Percentiles rank a stretch among this genome's conserved stretches.
Conservation (phyloP, 2,888 invertebrate genomes). For the Sisyra terminalis region DNA sequence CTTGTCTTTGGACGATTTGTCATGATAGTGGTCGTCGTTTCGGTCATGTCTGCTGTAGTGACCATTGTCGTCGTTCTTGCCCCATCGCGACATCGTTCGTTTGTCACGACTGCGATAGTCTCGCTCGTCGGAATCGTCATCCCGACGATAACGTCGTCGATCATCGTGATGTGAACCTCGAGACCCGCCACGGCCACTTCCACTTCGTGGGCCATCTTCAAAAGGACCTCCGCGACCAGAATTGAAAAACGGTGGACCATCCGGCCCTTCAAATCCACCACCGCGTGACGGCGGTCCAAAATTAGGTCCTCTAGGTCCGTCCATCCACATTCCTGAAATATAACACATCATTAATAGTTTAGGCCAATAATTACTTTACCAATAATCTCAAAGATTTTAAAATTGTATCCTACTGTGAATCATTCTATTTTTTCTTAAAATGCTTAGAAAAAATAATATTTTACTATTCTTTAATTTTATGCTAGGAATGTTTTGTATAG, state of each 20-base stretch:
- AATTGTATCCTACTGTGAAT: too few species aligned
- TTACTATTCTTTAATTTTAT: too few species aligned
- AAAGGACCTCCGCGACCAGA: constrained; percentile 9
- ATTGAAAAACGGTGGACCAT: constrained; percentile 18
- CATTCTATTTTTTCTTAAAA: too few species aligned
- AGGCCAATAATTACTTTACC: too few species aligned
- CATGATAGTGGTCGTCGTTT: constrained; percentile 3
- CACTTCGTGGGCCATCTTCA: constrained; percentile 11
- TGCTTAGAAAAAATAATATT: too few species aligned
- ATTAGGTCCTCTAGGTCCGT: constrained; percentile 27
- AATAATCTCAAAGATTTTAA: too few species aligned
- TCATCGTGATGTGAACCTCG: constrained; percentile 14
- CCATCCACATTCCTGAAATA: constrained; percentile 25
- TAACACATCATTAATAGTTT: too few species aligned
- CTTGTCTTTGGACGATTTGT: constrained; percentile 3
- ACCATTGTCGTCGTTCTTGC: constrained; percentile 9
- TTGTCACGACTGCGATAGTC: constrained; percentile 9
- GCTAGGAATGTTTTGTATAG: background rate
- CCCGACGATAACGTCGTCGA: constrained; percentile 13
- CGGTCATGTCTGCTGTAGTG: constrained; percentile 4
- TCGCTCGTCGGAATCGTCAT: constrained; percentile 1
- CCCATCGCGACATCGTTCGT: constrained; percentile 7
- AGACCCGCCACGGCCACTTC: constrained; percentile 8
- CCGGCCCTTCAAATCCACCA: constrained; percentile 20
- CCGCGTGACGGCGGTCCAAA: constrained; percentile 19